Base-by-base conservation (phyloP, 1,140 invertebrate species). In the Nilaparvata lugens region DNA sequence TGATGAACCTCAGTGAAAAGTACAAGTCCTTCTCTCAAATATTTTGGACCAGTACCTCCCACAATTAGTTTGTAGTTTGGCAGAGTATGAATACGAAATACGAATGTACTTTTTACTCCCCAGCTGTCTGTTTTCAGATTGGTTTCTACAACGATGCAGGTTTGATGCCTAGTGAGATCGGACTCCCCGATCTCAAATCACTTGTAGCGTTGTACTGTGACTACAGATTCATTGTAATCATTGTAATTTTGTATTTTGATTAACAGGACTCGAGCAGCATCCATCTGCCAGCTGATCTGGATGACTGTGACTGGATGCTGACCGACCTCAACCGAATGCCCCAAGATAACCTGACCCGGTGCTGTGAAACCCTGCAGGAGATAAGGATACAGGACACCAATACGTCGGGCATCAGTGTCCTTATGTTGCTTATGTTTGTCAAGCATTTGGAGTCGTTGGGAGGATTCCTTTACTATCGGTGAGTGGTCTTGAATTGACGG, bases 371-470 rank as follows among this genome's bases (percentile, higher is more conserved):
- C n/a, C 52, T 70, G 21, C 54, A 64, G 25, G 66, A 68, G 55
- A 65, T 70, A 1, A 61, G 64, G 35, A 70, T 70, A 58, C 69
- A 70, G 56, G 69, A 70, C 58, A 70, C 69, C 18, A 70, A 70
- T 56, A 70, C 69, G 6, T 65, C 68, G 40, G 62, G 64, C n/a
- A 55, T 67, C 45, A 67, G 66, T 35, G 67, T 70, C 7, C 11
- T 66, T 11, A 56, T 69, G 40, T 61, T 70, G n/a, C 54, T 70
- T 13, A 55, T 67, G 24, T 69, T 69, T 52, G 54, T 65, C 11
- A 64, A 68, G n/a, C 63, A 65, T 55, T 52, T 70, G 38, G 64
- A 66, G 45, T 67, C 66, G 9, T 55, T 70, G 13, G 69, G 69
- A 24, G 69, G 69, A 19, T 70, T 69, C 38, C 63, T 70, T 1